Evolutionary conservation across 2,888 invertebrate genomes (phyloP), one percentile per base, ranked within the genome.

Genomic region (Barypeithes pellucidus): DNA sequence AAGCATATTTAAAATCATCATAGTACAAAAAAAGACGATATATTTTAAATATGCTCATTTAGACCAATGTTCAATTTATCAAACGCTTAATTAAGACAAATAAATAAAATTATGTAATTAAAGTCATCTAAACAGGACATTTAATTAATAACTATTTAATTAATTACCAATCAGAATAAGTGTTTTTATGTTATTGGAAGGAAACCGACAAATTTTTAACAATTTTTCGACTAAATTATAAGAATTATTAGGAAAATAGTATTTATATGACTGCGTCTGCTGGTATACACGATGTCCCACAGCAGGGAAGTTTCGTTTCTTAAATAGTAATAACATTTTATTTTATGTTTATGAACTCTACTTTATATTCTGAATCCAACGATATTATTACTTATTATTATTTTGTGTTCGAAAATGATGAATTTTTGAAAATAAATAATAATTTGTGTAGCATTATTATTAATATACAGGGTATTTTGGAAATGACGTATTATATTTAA

Each of bases 41-140:
- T 29, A 29, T 8, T 24, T 4, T n/a, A 24, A 24, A 24, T 4
- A 24, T 4, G 36, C n/a, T 12, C 9, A 8, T 39, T 8, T 39
- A 39, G 12, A 12, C 11, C 1, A 39, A 39, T 0, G 39, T 5
- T 11, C n/a, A 8, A 4, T n/a, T n/a, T 39, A 7, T 29, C 29
- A 39, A 39, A 39, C 1, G 39, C 12, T 39, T 39, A 39, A 39
- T 39, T 39, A n/a, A 3, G n/a, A n/a, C n/a, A 12, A 39, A 39
- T n/a, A 39, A n/a, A 12, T 39, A n/a, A 39, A 39, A 39, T 39
- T 39, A n/a, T n/a, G n/a, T 39, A 39, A 39, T 39, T 39, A 39
- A n/a, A 7, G 9, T 8, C 29, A 29, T 4, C 29, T 29, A 29
- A 29, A 2, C 7, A 5, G 29, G 1, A n/a, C 39, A 2, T 39